phyloP scores from a whole-genome alignment of 2,113 vertebrate genomes.

The Caloenas nicobarica region DNA sequence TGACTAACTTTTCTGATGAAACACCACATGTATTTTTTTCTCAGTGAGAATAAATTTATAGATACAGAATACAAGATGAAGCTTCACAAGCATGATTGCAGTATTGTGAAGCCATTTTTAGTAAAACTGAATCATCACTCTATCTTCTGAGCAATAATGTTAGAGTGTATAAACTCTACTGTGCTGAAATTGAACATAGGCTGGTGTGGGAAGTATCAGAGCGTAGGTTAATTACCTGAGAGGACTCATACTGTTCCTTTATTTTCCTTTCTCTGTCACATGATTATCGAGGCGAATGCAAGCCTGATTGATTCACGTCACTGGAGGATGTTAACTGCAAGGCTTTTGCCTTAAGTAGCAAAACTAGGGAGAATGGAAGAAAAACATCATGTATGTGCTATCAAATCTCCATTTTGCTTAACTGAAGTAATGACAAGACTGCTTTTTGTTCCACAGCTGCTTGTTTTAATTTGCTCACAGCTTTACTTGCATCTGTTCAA shows the following conservation, averaged over 20 bases:
- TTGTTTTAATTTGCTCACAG: neutral
- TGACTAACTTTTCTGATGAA: slow-evolving; percentile 48
- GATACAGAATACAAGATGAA: slow-evolving; percentile 38
- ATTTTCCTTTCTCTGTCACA: neutral
- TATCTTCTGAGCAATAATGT: slow-evolving; percentile 70
- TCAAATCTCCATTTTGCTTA: neutral
- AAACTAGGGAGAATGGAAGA: neutral
- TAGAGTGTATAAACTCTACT: slow-evolving; percentile 56
- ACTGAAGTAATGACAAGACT: neutral
- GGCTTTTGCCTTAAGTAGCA: neutral
- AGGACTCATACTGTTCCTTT: neutral
- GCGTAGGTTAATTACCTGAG: slow-evolving; percentile 18
- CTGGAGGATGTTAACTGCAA: neutral
- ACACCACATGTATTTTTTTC: slow-evolving; percentile 43
- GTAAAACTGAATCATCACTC: slow-evolving; percentile 61
- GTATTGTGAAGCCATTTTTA: slow-evolving; percentile 63
- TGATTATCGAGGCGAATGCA: neutral
- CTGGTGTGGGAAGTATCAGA: slow-evolving; percentile 31
- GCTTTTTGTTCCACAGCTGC: neutral
- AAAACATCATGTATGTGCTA: neutral
- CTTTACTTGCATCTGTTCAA: neutral
- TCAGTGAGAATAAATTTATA: slow-evolving; percentile 59
- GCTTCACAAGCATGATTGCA: slow-evolving; percentile 42
- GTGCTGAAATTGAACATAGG: slow-evolving; percentile 57
- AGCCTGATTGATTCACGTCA: neutral